These are phyloP conservation scores for Hippoglossus stenolepis DNA, from an alignment of 2,113 vertebrate genomes.

Conservation along the genomic window DNA sequence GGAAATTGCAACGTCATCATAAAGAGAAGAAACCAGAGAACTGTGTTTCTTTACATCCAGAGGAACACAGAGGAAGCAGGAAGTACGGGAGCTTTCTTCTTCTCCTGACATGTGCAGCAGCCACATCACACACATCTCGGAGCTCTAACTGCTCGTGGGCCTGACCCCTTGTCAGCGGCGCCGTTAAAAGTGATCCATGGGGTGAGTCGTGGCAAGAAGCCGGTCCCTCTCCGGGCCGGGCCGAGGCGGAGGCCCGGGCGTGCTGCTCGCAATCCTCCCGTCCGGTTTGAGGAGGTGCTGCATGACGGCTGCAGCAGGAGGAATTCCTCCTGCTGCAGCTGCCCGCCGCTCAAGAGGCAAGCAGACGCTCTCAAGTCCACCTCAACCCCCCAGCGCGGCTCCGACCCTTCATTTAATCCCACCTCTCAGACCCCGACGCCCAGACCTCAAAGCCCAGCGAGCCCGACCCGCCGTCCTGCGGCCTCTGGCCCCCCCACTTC, in stretches of 20 bases:
- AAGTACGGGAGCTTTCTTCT: too few relatives aligned
- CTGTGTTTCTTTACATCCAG: too few relatives aligned
- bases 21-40: too few relatives aligned
- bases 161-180: constrained; percentile 27
- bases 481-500: constrained; percentile 2
- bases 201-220: constrained; percentile 36
- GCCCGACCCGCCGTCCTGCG: background rate
- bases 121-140: background rate
- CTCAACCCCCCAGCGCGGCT: constrained; percentile 16
- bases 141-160: background rate
- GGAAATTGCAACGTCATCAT: too few relatives aligned
- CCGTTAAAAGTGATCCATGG: constrained; percentile 67
- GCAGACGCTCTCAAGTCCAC: constrained; percentile 14
- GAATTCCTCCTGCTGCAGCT: constrained; percentile 67
- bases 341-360: constrained; percentile 22
- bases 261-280: constrained; percentile 35
- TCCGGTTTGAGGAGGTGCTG: constrained; percentile 73
- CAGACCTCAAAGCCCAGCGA: constrained; percentile 33
- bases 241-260: constrained; percentile 36
- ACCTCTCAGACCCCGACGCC: constrained; percentile 29
- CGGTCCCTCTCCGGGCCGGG: constrained; percentile 9
- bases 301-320: constrained; percentile 51
- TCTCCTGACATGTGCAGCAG: too few relatives aligned
- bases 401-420: background rate
- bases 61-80: too few relatives aligned